Percentiles rank a stretch among this genome's conserved stretches.
Conservation (phyloP, 1,140 invertebrate species). For the Drosophila kanapiae region DNA sequence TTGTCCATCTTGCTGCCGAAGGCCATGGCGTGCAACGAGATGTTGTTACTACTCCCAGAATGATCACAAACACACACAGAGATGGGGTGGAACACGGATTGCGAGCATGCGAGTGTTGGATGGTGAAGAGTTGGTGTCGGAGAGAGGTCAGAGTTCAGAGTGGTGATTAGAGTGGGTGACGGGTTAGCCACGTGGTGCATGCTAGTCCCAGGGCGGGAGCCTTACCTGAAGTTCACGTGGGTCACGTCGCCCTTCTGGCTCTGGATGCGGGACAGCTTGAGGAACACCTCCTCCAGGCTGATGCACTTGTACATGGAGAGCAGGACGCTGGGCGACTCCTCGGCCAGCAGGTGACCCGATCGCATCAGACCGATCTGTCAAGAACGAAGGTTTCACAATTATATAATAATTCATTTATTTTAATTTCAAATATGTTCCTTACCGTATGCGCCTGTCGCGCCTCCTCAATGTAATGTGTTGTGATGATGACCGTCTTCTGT, state of each 20-base stretch:
- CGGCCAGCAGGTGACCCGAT: slow-evolving; percentile 94
- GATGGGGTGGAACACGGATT: slow-evolving; percentile 69
- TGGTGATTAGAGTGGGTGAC: slow-evolving; percentile 40
- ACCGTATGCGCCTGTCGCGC: slow-evolving; percentile 94
- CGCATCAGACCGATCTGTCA: slow-evolving; percentile 96
- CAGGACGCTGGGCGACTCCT: slow-evolving; percentile 94
- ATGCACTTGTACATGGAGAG: slow-evolving; percentile 93
- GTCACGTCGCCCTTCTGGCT: slow-evolving; percentile 85
- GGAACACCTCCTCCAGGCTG: slow-evolving; percentile 96
- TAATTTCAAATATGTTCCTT: slow-evolving; percentile 74
- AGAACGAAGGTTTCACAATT: background rate
- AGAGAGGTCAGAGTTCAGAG: slow-evolving; percentile 28
- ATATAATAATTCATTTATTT: no score
- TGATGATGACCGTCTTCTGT: slow-evolving; percentile 96
- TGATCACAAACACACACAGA: slow-evolving; percentile 43
- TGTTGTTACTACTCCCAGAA: slow-evolving; percentile 88
- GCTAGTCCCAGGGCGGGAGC: slow-evolving; percentile 20
- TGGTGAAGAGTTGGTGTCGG: slow-evolving; percentile 30
- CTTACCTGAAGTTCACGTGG: slow-evolving; percentile 85
- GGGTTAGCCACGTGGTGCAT: slow-evolving; percentile 59
- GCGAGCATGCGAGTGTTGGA: slow-evolving; percentile 69
- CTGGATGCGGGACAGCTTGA: slow-evolving; percentile 92
- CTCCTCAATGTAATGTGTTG: slow-evolving; percentile 97
- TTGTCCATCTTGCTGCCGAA: slow-evolving; percentile 92
- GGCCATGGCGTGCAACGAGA: slow-evolving; percentile 91